A percentile compares a stretch with the other conserved stretches of the same genome.
These are phyloP conservation scores for Paguma larvata DNA, from an alignment of 2,797 vertebrate species.

Conservation along the genomic window DNA sequence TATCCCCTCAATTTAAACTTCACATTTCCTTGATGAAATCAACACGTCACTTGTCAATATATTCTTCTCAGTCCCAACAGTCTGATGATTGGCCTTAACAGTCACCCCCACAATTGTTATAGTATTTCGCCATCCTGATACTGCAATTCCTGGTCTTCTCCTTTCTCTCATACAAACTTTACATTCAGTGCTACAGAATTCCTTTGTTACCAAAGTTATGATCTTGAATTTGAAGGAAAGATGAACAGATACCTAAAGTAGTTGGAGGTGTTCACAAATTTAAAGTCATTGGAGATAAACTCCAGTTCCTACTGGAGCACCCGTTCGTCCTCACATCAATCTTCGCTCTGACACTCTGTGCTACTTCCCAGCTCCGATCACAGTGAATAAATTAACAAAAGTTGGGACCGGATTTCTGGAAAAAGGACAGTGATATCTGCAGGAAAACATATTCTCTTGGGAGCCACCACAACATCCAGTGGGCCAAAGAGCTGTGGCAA, in stretches of 20 bases:
- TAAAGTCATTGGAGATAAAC: neutral
- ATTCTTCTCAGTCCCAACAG: neutral
- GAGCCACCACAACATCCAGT: neutral
- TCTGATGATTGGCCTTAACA: neutral
- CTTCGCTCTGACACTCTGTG: neutral
- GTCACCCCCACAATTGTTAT: neutral
- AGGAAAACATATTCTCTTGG: neutral
- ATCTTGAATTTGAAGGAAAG: neutral
- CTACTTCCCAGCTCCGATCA: neutral
- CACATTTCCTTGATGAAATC: neutral
- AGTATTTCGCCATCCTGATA: neutral
- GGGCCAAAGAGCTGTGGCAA: neutral
- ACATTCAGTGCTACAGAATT: neutral
- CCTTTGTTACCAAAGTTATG: neutral
- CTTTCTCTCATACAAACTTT: neutral
- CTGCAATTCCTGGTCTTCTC: neutral
- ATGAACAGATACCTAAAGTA: neutral
- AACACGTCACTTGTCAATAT: neutral
- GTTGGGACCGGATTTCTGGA: neutral
- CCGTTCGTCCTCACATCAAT: fast-evolving
- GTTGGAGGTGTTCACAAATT: neutral
- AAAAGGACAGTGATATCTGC: neutral
- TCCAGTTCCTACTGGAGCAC: neutral
- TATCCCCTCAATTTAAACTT: neutral
- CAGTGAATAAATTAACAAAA: neutral